These are phyloP conservation scores for Brachyopa scutellaris DNA, from an alignment of 2,888 invertebrate genomes.

Conservation along the genomic window DNA sequence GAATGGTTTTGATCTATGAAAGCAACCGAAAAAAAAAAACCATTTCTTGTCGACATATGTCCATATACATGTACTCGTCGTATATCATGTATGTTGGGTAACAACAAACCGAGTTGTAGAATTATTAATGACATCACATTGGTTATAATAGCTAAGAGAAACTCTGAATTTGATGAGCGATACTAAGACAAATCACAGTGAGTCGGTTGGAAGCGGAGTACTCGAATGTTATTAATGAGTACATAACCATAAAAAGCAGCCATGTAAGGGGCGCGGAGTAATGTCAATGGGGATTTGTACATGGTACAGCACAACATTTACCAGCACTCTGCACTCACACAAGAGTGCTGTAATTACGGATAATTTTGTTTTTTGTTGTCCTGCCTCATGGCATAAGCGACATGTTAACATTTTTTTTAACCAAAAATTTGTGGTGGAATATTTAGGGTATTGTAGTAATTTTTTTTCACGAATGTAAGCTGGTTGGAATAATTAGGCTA, in stretches of 20 bases:
- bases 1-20: neutral
- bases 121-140: constrained; percentile 36
- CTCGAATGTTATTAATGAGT: constrained; percentile 45
- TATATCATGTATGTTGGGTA: neutral
- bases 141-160: neutral
- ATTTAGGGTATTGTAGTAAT: too few relatives aligned
- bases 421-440: too few relatives aligned
- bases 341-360: constrained; percentile 14
- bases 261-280: neutral
- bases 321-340: constrained; percentile 1
- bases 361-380: too few relatives aligned
- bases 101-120: constrained; percentile 30
- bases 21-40: constrained; percentile 9
- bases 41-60: constrained; percentile 7
- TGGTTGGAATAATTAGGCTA: too few relatives aligned
- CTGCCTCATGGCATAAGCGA: too few relatives aligned
- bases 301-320: too few relatives aligned
- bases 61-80: neutral
- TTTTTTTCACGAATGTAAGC: too few relatives aligned
- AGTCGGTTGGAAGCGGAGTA: too few relatives aligned
- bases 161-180: constrained; percentile 17
- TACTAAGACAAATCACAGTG: constrained; percentile 23
- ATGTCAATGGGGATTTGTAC: constrained; percentile 13
- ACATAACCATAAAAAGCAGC: constrained; percentile 22
- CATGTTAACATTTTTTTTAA: too few relatives aligned